Evolutionary conservation across 2,888 invertebrate genomes (phyloP).

Genomic region (Callyntrura sp.): DNA sequence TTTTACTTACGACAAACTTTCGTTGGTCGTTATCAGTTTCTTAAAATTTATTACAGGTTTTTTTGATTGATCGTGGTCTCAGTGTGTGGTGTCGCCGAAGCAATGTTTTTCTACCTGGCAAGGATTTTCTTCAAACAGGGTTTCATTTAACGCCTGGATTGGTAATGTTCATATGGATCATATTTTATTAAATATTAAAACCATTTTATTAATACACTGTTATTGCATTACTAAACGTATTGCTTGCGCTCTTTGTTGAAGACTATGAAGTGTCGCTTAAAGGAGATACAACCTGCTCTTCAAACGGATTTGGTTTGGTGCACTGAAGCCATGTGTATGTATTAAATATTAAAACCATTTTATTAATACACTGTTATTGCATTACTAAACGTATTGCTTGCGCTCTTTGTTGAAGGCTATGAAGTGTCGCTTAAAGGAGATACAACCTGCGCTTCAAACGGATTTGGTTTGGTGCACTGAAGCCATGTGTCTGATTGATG

Average conservation of each 20-base stretch:
- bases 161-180: slow-evolving; percentile 48
- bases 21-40: not conserved
- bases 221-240: too few species aligned
- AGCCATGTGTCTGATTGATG: not conserved
- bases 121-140: slow-evolving; percentile 25
- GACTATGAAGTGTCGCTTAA: slow-evolving; percentile 76
- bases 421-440: slow-evolving; percentile 73
- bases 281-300: slow-evolving; percentile 71
- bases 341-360: too few species aligned
- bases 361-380: too few species aligned
- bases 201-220: not conserved
- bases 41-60: slow-evolving; percentile 87
- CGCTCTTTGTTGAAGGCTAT: too few species aligned
- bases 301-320: slow-evolving; percentile 77
- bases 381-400: too few species aligned
- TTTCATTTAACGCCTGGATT: slow-evolving; percentile 52
- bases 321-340: not conserved
- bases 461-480: slow-evolving; percentile 74
- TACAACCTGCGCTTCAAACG: slow-evolving; percentile 73
- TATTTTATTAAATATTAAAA: slow-evolving; percentile 11
- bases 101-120: slow-evolving; percentile 55
- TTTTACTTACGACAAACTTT: too few species aligned
- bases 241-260: too few species aligned
- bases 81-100: slow-evolving; percentile 84
- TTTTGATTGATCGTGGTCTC: slow-evolving; percentile 93